Percentiles rank a stretch among this genome's conserved stretches.
Conservation (phyloP, 2,888 invertebrate genomes). For the Oeneis ivallda region DNA sequence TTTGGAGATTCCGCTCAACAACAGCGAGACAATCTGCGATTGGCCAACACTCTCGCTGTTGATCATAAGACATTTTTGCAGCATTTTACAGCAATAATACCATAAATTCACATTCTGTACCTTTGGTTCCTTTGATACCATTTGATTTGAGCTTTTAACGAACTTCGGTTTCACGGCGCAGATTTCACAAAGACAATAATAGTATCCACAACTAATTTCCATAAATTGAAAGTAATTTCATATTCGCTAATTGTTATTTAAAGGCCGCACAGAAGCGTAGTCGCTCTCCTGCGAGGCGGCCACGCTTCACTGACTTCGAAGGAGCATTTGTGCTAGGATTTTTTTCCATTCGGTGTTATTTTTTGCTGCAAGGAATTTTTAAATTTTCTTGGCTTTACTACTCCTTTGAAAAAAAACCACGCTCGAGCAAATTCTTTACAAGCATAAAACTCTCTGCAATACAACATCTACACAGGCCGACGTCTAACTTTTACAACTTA, state of each 20-base stretch:
- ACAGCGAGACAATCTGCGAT: no score
- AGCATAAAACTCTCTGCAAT: background rate
- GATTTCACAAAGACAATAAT: no score
- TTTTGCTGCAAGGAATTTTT: slow-evolving; percentile 15
- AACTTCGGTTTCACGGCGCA: no score
- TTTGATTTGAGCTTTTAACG: no score
- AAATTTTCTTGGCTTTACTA: slow-evolving; percentile 14
- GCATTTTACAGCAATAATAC: no score
- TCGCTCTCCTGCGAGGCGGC: background rate
- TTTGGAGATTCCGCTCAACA: no score
- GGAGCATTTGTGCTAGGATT: background rate
- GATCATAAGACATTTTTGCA: no score
- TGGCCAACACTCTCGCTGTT: no score
- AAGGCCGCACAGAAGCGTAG: background rate
- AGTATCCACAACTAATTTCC: no score
- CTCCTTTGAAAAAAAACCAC: slow-evolving; percentile 7
- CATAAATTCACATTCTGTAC: no score
- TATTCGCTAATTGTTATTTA: slow-evolving; percentile 7
- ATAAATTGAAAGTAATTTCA: background rate
- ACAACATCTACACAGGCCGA: background rate
- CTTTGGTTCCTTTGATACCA: no score
- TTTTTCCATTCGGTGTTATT: slow-evolving; percentile 11
- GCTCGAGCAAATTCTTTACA: slow-evolving; percentile 4
- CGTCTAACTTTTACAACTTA: background rate
- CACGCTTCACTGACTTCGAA: background rate